A percentile compares a stretch with the other conserved stretches of the same genome.
Conservation (phyloP, 53 echinoderm and acorn worm species). For the Paelopatides confundens region DNA sequence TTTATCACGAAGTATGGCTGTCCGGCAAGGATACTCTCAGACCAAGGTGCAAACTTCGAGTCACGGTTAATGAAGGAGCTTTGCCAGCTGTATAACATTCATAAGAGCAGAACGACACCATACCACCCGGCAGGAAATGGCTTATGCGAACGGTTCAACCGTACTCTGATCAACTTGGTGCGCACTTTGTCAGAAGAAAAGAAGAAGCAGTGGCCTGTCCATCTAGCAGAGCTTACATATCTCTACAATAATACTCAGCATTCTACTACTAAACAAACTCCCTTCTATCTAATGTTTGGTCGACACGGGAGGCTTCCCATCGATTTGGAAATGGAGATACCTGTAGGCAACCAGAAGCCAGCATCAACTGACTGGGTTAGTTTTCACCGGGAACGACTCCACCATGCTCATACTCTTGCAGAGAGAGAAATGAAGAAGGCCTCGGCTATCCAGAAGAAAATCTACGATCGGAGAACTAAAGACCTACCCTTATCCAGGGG, state of each 20-base stretch:
- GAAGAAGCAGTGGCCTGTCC: constrained; percentile 22
- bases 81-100: not conserved
- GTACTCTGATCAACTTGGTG: constrained; percentile 45
- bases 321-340: not conserved
- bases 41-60: constrained; percentile 61
- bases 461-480: not conserved
- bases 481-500: not conserved
- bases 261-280: constrained; percentile 36
- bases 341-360: not conserved
- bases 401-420: constrained; percentile 30
- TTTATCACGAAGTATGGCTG: constrained; percentile 50
- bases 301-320: constrained; percentile 40
- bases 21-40: constrained; percentile 44
- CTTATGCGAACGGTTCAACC: constrained; percentile 50
- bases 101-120: not conserved
- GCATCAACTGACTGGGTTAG: not conserved
- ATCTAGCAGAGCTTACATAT: constrained; percentile 27
- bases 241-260: constrained; percentile 48
- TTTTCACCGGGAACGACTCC: constrained; percentile 12
- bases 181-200: constrained; percentile 25
- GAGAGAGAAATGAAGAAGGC: not conserved
- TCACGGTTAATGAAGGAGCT: not conserved
- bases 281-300: constrained; percentile 53
- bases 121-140: not conserved
- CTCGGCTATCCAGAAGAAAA: not conserved